Evolutionary conservation across 2,797 vertebrate species (phyloP).

Genomic region (Hyperoplus lanceolatus): DNA sequence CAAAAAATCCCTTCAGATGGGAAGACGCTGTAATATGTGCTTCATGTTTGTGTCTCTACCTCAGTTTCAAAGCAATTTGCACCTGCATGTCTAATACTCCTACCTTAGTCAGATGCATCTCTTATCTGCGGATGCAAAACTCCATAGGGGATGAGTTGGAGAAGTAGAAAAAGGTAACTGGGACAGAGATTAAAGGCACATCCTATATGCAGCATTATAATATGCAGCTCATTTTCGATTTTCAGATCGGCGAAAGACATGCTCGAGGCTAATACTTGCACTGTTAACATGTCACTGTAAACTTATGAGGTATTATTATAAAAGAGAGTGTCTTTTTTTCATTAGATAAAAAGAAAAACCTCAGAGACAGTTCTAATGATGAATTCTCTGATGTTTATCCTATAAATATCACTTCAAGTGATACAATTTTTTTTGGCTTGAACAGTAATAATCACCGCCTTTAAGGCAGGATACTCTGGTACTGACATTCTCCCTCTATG

Average conservation of each 20-base stretch:
- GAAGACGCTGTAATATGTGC: not conserved
- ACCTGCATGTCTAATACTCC: slow-evolving; percentile 19
- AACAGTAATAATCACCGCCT: not conserved
- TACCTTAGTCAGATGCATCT: not conserved
- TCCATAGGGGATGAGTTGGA: slow-evolving; percentile 35
- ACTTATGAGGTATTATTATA: slow-evolving; percentile 38
- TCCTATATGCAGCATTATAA: slow-evolving; percentile 17
- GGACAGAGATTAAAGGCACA: slow-evolving; percentile 25
- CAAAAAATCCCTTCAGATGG: not conserved
- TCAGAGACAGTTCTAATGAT: not conserved
- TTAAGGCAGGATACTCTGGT: not conserved
- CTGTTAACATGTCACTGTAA: not conserved
- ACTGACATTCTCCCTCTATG: not conserved
- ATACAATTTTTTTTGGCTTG: not conserved
- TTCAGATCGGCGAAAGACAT: not conserved
- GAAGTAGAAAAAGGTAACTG: slow-evolving; percentile 25
- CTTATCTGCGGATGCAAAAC: slow-evolving; percentile 22
- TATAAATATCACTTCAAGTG: not conserved
- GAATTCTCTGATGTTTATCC: not conserved
- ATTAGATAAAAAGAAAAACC: slow-evolving; percentile 6
- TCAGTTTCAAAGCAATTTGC: not conserved
- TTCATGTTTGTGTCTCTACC: not conserved
- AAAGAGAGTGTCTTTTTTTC: not conserved
- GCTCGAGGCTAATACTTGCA: slow-evolving; percentile 21
- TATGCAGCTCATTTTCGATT: slow-evolving; percentile 19